phyloP scores from a whole-genome alignment of 2,113 vertebrate genomes.

The Coptodon bakossiorum region DNA sequence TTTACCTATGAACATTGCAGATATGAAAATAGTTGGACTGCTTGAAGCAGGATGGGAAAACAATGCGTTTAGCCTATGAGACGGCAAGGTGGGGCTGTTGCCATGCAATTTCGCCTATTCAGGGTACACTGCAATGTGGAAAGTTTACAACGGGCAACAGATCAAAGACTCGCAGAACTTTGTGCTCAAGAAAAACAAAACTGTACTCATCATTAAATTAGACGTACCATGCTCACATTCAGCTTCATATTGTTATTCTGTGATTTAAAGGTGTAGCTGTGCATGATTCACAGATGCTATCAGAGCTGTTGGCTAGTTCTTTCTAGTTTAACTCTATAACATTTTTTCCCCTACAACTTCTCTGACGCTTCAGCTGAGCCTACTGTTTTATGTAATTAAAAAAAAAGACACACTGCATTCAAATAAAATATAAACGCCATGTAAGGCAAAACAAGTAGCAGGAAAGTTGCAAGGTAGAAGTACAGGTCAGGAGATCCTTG shows the following conservation, averaged over 20 bases:
- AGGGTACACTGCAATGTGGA: background rate
- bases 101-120: conserved; percentile 17
- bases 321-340: background rate
- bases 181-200: background rate
- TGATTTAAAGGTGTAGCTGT: background rate
- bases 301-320: background rate
- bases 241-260: background rate
- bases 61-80: background rate
- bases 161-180: background rate
- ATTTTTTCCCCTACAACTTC: background rate
- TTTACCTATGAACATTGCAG: background rate
- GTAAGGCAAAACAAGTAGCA: background rate
- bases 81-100: conserved; percentile 4
- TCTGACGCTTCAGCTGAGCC: background rate
- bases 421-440: background rate
- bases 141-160: background rate
- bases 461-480: background rate
- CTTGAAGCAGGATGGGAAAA: background rate
- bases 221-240: background rate
- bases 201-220: background rate
- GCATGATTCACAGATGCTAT: background rate
- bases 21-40: conserved; percentile 7
- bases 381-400: background rate
- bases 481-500: background rate
- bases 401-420: background rate